Conservation (phyloP, 2,888 invertebrate genomes). For the Deilephila elpenor region DNA sequence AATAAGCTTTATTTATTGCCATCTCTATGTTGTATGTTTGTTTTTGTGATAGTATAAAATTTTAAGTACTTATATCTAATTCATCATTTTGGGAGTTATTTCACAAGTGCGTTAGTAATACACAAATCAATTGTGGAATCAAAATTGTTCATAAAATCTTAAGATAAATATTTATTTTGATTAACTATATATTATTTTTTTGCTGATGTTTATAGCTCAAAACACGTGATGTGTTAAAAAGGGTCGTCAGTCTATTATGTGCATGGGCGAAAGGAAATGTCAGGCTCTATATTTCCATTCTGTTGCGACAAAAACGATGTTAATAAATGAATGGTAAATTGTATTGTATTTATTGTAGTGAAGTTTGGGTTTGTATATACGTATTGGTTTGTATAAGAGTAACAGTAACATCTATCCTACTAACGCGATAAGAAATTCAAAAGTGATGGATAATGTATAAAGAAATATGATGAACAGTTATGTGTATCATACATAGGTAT, state of each 20-base stretch:
- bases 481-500: conserved; percentile 68
- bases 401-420: conserved; percentile 45
- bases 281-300: not conserved
- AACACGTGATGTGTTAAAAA: not conserved
- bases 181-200: no score
- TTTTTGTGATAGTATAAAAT: conserved; percentile 15
- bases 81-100: conserved; percentile 35
- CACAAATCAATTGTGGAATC: no score
- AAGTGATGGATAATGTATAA: conserved; percentile 60
- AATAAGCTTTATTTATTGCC: conserved; percentile 16
- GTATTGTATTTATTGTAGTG: conserved; percentile 29
- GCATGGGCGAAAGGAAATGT: not conserved
- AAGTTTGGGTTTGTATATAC: conserved; percentile 55
- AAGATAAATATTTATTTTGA: no score
- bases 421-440: conserved; percentile 45
- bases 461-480: conserved; percentile 53
- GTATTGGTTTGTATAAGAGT: conserved; percentile 47
- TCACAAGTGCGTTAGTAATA: not conserved
- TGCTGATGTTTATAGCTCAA: no score
- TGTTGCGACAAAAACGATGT: not conserved
- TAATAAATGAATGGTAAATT: not conserved
- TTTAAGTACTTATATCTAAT: conserved; percentile 23
- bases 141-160: no score
- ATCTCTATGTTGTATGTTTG: conserved; percentile 11
- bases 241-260: not conserved